Base-by-base conservation (phyloP, 2,888 invertebrate genomes). In the Nemotelus pantherinus region DNA sequence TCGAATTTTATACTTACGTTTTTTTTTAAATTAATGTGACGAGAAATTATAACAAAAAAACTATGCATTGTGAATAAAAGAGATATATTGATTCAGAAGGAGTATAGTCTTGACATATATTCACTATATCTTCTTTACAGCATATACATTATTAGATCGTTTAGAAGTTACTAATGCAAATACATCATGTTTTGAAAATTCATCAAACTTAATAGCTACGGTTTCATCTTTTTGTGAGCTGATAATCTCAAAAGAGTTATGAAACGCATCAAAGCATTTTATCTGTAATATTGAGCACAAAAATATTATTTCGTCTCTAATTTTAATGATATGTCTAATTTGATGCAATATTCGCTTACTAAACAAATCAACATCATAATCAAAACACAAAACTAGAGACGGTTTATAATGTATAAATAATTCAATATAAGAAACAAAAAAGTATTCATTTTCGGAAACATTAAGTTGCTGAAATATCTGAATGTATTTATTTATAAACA, bases 391-490 rank as follows among this genome's bases (percentile, higher is more conserved):
- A 41, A 63, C 41, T 63, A 63, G 41, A 10, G 25, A 10, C 9
- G 63, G 63, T 39, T 9, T 63, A 9, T 63, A 63, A 39, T 41
- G 25, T 43, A 41, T 63, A 63, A 63, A 39, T 63, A 63, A 63
- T 39, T 63, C 63, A 63, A 63, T 4, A 43, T 63, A 63, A 41
- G 63, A 63, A 39, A 63, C 41, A 63, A 63, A 63, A 9, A 41
- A 9, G 3, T 9, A 9, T 63, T 63, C 63, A 5, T 63, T 43
- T 9, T 43, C 41, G 63, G 63, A 9, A 3, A 43, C 41, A 63
- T 63, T 25, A 39, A 63, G 41, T 3, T 3, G 25, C 41, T 63
- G 3, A 9, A 43, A 63, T 41, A 63, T 39, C 41, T 25, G 25
- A 25, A 63, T 9, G 41, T 63, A 3, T 43, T 25, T 25, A 9